These are phyloP conservation scores for Arizona elegans DNA, from an alignment of 2,113 vertebrate species.

Conservation along the genomic window DNA sequence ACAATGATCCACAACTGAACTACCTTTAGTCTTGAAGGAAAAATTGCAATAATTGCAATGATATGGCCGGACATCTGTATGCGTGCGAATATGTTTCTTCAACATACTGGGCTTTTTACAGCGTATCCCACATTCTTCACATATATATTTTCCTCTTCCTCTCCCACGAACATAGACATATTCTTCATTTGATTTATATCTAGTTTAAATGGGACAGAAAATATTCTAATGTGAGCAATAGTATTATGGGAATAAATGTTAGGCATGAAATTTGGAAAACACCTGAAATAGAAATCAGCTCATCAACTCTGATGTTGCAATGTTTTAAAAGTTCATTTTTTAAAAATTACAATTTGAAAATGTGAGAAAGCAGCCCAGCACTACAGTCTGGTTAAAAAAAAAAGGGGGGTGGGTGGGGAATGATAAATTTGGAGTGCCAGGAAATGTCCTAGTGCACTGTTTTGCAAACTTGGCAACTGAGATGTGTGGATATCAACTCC, in stretches of 20 bases:
- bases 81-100: slow-evolving; percentile 97
- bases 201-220: slow-evolving; percentile 59
- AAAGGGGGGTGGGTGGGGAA: too few species aligned
- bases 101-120: slow-evolving; percentile 99
- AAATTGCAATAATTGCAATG: slow-evolving; percentile 97
- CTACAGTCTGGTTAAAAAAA: background rate
- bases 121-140: slow-evolving; percentile 97
- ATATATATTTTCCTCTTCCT: slow-evolving; percentile 96
- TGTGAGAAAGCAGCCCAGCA: background rate
- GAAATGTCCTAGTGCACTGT: background rate
- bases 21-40: slow-evolving; percentile 99
- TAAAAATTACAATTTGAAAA: background rate
- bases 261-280: background rate
- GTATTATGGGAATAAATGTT: background rate
- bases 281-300: background rate
- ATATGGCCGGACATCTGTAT: slow-evolving; percentile 95
- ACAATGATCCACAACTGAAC: background rate
- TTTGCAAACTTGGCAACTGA: background rate
- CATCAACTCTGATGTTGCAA: background rate
- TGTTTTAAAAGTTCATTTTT: background rate
- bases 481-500: background rate
- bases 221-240: background rate
- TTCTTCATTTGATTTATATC: slow-evolving; percentile 97
- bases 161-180: slow-evolving; percentile 96
- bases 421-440: background rate